Base-by-base conservation (phyloP, 2,113 vertebrate species). In the Menura novaehollandiae region DNA sequence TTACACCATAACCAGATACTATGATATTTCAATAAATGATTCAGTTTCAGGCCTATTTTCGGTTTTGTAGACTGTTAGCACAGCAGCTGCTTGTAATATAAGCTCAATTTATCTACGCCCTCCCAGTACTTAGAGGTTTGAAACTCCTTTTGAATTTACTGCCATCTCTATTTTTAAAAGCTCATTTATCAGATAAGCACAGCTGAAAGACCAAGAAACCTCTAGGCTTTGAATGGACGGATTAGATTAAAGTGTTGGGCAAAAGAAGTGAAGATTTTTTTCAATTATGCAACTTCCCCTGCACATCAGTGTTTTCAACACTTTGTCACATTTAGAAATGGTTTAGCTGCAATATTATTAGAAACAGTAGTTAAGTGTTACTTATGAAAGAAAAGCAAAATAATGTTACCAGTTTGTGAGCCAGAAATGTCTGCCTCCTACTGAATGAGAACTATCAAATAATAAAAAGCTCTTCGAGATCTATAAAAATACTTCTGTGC, bases 301-400 rank as follows among this genome's bases (percentile, higher is more conserved):
- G 76, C 62, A 84, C 51, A 85, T 84, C 68, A 89, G 63, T 95
- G 86, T 96, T 96, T 88, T 94, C 96, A 97, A 96, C 95, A 96
- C 84, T 90, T 97, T 71, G 77, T 95, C 91, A 73, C 91, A 96
- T 96, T 96, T 97, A 92, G 93, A 95, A 93, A 90, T 94, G 95
- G 84, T 95, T 97, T 93, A 94, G 89, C 88, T 96, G 89, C 85
- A 96, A 95, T 91, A 92, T 95, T 93, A 95, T 93, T 97, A 96
- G 94, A 96, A 97, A 97, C 97, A 96, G 82, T 88, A 96, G 72
- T 79, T 81, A 96, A 96, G 84, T 94, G 88, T 94, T 93, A 81
- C 59, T 97, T 96, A 77, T 33, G 37, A 92, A 96, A 97, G 73
- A 82, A 95, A 97, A 96, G 60, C 78, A 94, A 96, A 98, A 95